Evolutionary conservation across 2,113 vertebrate species (phyloP).

Genomic region (Ahaetulla prasina): DNA sequence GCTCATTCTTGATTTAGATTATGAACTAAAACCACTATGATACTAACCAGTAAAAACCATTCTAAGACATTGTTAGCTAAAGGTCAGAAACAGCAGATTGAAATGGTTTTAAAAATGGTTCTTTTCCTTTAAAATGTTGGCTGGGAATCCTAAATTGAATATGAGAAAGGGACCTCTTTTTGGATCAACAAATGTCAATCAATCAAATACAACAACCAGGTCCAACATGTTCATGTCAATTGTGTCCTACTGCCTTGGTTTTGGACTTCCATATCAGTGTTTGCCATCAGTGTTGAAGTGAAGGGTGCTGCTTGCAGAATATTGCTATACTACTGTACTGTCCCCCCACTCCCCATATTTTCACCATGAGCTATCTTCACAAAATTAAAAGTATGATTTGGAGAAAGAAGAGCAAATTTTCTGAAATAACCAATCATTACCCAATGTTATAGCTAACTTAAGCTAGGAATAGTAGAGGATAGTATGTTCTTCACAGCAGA

Average conservation of each 20-base stretch:
- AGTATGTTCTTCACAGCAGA: neutral
- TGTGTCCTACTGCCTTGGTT: too few species aligned
- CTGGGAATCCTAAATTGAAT: neutral
- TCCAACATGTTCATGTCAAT: too few species aligned
- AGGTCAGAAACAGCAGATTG: neutral
- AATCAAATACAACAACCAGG: neutral
- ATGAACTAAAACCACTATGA: neutral
- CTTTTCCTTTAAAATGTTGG: neutral
- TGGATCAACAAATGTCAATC: neutral
- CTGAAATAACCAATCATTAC: neutral
- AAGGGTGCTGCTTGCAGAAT: too few species aligned
- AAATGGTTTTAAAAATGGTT: neutral
- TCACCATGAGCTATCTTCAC: neutral
- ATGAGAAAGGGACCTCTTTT: neutral
- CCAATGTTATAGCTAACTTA: neutral
- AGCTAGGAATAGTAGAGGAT: neutral
- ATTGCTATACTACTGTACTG: too few species aligned
- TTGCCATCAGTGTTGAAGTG: too few species aligned
- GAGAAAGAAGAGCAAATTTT: neutral
- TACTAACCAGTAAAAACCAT: neutral
- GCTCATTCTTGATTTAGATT: neutral
- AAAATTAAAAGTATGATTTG: neutral
- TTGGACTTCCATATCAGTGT: too few species aligned
- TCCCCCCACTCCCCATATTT: too few species aligned
- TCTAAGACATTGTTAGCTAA: neutral